Base-by-base conservation (phyloP, 2,888 invertebrate species). In the Cybosia mesomella region DNA sequence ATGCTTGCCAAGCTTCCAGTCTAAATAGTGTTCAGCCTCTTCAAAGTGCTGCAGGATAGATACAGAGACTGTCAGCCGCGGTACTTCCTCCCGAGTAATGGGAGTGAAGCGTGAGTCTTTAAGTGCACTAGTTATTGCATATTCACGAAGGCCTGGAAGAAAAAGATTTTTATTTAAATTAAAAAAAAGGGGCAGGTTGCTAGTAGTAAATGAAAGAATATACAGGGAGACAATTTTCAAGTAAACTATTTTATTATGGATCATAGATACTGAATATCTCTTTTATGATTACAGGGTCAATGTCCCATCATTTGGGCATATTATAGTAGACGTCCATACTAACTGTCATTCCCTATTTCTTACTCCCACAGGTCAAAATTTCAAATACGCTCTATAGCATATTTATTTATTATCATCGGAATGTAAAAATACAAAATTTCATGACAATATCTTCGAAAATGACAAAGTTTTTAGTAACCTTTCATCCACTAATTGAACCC, bases 31-130 rank as follows among this genome's bases (percentile, higher is more conserved):
- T 69, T 96, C 96, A 0, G 98, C 99, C 86, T 99, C 98, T 94
- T 99, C 99, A 91, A 99, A 99, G 91, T 99, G 95, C 89, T 98
- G 97, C 82, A 99, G 96, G 86, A 99, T 98, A 49, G 99, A 99
- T 75, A 99, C 99, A 32, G 99, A 98, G 62, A 99, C 99, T 76
- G 98, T 98, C 77, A 99, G 96, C 83, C 98, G 97, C 0, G 98
- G 96, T 83, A 99, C 97, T 94, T 99, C 99, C 65, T 99, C 99
- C 74, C 98, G 96, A 13, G 97, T 97, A 78, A 99, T 98, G 8
- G 99, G 99, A 81, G 97, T 97, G 95, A 99, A 99, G 49, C 99
- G 97, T 39, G 98, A 98, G 95, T 99, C 99, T 91, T 99, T 98
- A 88, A 99, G 97, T 77, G 99, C 99, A 95, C 99, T 99, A 79